phyloP scores from a whole-genome alignment of 2,888 invertebrate genomes.

The Ormyrus pomaceus region DNA sequence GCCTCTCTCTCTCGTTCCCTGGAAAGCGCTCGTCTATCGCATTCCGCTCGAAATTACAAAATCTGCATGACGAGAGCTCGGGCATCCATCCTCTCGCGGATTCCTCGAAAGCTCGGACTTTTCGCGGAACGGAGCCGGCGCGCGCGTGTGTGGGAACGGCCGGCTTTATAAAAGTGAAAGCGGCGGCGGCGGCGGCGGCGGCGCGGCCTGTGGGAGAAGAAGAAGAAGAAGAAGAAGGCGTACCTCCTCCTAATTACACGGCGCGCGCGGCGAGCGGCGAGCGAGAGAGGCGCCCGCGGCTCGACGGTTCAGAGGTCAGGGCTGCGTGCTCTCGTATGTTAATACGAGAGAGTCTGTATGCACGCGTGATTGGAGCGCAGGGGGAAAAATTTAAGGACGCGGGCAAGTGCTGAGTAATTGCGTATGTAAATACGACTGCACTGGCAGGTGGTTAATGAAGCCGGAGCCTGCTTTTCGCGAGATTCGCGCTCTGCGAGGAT shows the following conservation, averaged over 20 bases:
- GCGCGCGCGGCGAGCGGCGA: conserved; percentile 63
- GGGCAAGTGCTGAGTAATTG: conserved; percentile 29
- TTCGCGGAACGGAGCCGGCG: not conserved
- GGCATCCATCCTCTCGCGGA: no score
- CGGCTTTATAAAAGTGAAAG: no score
- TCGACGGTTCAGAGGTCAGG: conserved; percentile 70
- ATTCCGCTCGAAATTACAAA: not conserved
- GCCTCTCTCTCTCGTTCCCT: not conserved
- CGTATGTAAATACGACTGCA: conserved; percentile 40
- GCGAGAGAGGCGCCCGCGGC: conserved; percentile 50
- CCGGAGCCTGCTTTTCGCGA: conserved; percentile 22
- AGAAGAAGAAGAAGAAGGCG: not conserved
- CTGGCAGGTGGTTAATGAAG: conserved; percentile 53
- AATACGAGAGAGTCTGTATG: conserved; percentile 31
- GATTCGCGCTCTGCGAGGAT: not conserved
- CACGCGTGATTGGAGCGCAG: conserved; percentile 15
- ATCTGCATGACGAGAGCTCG: conserved; percentile 14
- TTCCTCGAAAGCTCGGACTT: no score
- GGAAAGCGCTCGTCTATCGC: not conserved
- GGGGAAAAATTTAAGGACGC: not conserved
- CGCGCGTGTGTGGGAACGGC: conserved; percentile 21
- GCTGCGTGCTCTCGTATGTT: conserved; percentile 58
- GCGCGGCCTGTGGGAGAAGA: not conserved
- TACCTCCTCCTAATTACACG: conserved; percentile 72
- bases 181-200: no score